Evolutionary conservation across 2,888 invertebrate genomes (phyloP), one percentile per base, ranked within the genome.

Genomic region (Mechanitis mazaeus): DNA sequence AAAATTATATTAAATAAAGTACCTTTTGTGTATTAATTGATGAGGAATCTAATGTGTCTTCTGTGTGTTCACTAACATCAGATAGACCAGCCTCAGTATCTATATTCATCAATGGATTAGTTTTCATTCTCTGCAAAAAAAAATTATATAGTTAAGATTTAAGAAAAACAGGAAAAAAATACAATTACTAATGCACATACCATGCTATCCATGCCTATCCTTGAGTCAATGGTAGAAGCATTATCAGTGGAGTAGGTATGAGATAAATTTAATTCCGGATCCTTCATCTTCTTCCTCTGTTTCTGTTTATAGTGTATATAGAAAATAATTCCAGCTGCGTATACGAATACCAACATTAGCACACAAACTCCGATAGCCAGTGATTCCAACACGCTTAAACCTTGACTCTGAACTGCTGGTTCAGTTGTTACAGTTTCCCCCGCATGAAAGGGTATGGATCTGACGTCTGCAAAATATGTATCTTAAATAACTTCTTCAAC

Each of bases 331-430:
- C 96, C 96, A 0, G 95, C 94, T 3, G 96, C 94, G 78, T 96
- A 96, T 65, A 96, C 94, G 60, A 96, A 91, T 0, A 95, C 94
- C 54, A 96, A 83, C 68, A 96, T 89, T 5, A 96, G 91, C 2
- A 95, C 95, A 68, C 95, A 95, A 12, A 95, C 92, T 6, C 95
- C 96, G 54, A 96, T 95, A 0, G 95, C 95, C 11, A 95, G 91
- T 61, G 95, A 94, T 78, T 96, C 96, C 12, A 94, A 91, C n/a
- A 94, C 92, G 59, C 93, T 94, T 58, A 96, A 88, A 45, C 94
- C 93, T 69, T 91, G 91, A 58, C 88, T 90, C 38, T 91, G 88
- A 58, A 85, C 79, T 3, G 90, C 76, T 59, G 91, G 80, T 9
- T 91, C 92, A 5, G 92, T 83, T 2, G 84, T 79, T 3, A 87